These are phyloP conservation scores for Labeo calbasu DNA, from an alignment of 2,797 vertebrate genomes.

Conservation along the genomic window DNA sequence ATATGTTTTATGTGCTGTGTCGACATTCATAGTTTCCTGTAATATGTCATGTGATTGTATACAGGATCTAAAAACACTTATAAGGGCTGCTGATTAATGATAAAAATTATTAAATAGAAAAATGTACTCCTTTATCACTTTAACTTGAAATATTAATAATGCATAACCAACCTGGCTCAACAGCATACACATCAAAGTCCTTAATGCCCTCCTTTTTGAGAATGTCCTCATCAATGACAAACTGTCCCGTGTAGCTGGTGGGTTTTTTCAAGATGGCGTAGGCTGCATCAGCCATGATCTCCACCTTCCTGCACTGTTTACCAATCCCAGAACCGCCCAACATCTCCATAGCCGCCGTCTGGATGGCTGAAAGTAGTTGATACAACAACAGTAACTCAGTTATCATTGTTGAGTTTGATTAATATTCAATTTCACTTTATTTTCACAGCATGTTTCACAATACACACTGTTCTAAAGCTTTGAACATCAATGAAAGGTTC, in stretches of 20 bases:
- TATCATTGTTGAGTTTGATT: background rate
- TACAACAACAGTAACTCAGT: background rate
- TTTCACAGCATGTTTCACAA: background rate
- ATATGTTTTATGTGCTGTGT: background rate
- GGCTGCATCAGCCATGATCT: constrained; percentile 94
- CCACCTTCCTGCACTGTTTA: constrained; percentile 88
- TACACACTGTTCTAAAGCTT: background rate
- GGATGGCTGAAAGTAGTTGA: constrained; percentile 69
- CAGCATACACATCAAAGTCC: constrained; percentile 88
- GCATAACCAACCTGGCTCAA: constrained; percentile 82
- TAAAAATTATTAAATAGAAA: too few relatives aligned
- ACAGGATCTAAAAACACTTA: background rate
- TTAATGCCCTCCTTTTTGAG: constrained; percentile 85
- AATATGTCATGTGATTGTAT: background rate
- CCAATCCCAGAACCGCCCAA: constrained; percentile 84
- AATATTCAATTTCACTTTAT: background rate
- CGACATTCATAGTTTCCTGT: background rate
- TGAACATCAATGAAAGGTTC: background rate
- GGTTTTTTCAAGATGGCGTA: constrained; percentile 87
- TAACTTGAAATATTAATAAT: background rate
- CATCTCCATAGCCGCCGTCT: constrained; percentile 95
- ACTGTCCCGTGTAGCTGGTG: constrained; percentile 88
- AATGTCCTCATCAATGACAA: constrained; percentile 90
- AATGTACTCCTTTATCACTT: background rate
- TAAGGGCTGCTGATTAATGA: too few relatives aligned